Conservation (phyloP, 2,797 vertebrate species). For the Avahi laniger region DNA sequence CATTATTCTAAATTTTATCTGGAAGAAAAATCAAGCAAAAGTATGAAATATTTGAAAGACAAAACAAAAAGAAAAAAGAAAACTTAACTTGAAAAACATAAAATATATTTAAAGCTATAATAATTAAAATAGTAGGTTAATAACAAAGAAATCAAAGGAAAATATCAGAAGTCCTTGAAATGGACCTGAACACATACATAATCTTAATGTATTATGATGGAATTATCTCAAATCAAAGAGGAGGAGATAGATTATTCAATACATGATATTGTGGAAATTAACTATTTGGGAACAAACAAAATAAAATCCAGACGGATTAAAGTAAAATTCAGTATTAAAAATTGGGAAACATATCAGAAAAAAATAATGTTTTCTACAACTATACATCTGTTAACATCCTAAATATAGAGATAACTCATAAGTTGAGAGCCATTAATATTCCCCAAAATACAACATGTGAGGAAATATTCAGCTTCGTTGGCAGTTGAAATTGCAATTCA, state of each 20-base stretch:
- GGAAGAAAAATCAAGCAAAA: slow-evolving; percentile 30
- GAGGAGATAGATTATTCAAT: neutral
- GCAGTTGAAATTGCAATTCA: neutral
- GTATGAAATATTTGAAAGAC: neutral
- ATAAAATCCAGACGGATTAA: neutral
- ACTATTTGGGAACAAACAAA: neutral
- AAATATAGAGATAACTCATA: neutral
- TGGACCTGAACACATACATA: neutral
- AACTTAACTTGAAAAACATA: neutral
- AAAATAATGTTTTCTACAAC: neutral
- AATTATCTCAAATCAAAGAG: neutral
- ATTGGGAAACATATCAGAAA: neutral
- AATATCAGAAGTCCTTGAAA: neutral
- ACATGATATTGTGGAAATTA: neutral
- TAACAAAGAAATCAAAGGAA: neutral
- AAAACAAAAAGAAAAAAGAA: neutral
- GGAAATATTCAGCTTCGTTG: neutral
- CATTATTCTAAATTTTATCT: slow-evolving; percentile 12
- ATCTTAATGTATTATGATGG: neutral
- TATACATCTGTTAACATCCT: neutral
- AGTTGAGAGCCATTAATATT: neutral
- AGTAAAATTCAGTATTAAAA: neutral
- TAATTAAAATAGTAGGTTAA: slow-evolving; percentile 18
- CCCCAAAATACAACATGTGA: neutral
- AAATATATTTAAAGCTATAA: neutral